These are phyloP conservation scores for Arbacia lixula DNA, from an alignment of 53 echinoderm and acorn worm species.

Conservation along the genomic window DNA sequence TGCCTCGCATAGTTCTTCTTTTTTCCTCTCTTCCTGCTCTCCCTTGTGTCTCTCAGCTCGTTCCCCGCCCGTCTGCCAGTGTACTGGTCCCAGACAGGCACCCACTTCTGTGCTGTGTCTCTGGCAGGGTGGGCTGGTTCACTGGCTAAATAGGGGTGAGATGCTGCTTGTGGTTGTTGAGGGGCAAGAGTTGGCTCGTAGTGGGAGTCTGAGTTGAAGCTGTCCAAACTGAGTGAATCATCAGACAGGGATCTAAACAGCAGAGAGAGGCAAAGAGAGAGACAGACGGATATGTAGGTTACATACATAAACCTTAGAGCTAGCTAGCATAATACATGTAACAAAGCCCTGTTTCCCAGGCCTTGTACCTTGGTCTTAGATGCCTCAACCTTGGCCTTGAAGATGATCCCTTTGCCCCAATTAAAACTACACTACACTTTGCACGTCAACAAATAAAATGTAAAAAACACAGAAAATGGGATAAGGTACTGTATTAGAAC, in stretches of 20 bases:
- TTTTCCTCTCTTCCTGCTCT: not conserved
- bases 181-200: constrained; percentile 7
- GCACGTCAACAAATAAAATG: too few relatives aligned
- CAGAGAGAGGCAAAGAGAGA: not conserved
- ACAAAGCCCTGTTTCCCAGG: too few relatives aligned
- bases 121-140: constrained; percentile 22
- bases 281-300: not conserved
- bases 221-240: constrained; percentile 47
- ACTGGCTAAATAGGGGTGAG: constrained; percentile 5
- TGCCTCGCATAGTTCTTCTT: constrained; percentile 35
- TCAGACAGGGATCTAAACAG: constrained; percentile 14
- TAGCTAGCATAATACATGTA: not conserved
- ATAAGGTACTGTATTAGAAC: too few relatives aligned
- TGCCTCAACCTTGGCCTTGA: too few relatives aligned
- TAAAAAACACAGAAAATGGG: too few relatives aligned
- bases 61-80: constrained; percentile 38
- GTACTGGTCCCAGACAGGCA: constrained; percentile 54
- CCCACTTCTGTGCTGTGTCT: not conserved
- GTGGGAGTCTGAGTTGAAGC: constrained; percentile 21
- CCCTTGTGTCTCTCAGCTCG: constrained; percentile 15
- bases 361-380: too few relatives aligned
- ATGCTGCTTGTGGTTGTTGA: not conserved
- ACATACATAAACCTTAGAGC: not conserved
- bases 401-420: too few relatives aligned
- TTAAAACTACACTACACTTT: too few relatives aligned